Percentiles rank a stretch among this genome's conserved stretches.
phyloP scores from a whole-genome alignment of 2,797 vertebrate genomes.

The Pelobates cultripes region DNA sequence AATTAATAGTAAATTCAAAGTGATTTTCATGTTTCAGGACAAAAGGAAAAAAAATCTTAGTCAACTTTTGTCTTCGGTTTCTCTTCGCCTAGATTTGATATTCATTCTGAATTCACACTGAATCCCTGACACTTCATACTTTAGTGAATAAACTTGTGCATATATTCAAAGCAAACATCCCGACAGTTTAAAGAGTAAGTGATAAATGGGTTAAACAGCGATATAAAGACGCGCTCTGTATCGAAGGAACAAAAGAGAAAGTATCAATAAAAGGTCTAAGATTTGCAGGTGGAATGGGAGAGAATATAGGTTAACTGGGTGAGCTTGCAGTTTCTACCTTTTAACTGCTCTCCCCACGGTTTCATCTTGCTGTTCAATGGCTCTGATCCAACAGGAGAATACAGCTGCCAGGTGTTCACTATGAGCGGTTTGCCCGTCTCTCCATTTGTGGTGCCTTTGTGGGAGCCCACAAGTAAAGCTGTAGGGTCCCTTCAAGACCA shows the following conservation, averaged over 20 bases:
- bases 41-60: no score
- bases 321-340: conserved; percentile 10
- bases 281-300: neutral
- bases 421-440: conserved; percentile 41
- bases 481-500: neutral
- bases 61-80: no score
- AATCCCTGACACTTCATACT: no score
- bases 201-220: neutral
- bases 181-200: neutral
- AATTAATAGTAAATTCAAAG: no score
- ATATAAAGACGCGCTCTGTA: neutral
- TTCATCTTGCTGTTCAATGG: conserved; percentile 54
- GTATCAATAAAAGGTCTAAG: neutral
- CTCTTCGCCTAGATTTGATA: no score
- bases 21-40: no score
- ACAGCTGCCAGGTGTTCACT: neutral
- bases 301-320: neutral
- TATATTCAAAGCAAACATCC: no score
- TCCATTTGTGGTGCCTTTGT: neutral
- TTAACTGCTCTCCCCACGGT: conserved; percentile 32
- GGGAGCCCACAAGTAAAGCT: no score
- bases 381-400: conserved; percentile 52
- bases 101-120: no score
- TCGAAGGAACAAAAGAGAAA: neutral
- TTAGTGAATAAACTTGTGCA: no score